Percentiles rank a stretch among this genome's conserved stretches.
Evolutionary conservation across 2,888 invertebrate genomes (phyloP).

Genomic region (Mimas tiliae): DNA sequence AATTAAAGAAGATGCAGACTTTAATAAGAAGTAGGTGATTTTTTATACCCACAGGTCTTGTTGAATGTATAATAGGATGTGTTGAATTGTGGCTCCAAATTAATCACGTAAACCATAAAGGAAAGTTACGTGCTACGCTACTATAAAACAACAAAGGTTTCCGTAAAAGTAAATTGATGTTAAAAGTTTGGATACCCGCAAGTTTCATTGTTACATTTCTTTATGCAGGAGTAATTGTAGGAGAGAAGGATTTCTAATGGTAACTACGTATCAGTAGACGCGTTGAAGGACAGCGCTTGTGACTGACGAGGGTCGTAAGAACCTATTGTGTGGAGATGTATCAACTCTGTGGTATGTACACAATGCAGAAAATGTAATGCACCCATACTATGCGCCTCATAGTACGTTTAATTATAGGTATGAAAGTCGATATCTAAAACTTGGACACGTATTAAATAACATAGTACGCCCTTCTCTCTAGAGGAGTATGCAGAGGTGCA

Average conservation of each 20-base stretch:
- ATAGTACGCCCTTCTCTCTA: too few species aligned
- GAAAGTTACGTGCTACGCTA: neutral
- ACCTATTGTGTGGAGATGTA: slow-evolving; percentile 9
- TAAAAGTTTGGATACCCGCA: neutral
- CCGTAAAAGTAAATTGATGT: neutral
- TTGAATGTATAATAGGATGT: slow-evolving; percentile 6
- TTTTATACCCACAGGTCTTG: neutral
- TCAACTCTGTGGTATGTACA: slow-evolving; percentile 25
- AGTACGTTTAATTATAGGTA: neutral
- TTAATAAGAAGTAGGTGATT: too few species aligned
- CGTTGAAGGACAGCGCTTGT: slow-evolving; percentile 14
- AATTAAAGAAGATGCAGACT: too few species aligned
- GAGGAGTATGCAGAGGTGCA: too few species aligned
- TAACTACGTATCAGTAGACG: slow-evolving; percentile 6
- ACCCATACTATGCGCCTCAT: too few species aligned
- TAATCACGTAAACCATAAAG: too few species aligned
- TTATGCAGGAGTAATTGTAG: neutral
- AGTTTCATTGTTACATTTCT: neutral
- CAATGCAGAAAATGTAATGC: slow-evolving; percentile 25
- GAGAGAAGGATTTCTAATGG: neutral
- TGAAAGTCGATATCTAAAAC: neutral
- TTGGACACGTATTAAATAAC: too few species aligned
- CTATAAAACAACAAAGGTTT: slow-evolving; percentile 3
- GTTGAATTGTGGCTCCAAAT: slow-evolving; percentile 9
- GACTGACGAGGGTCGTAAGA: slow-evolving; percentile 16